Evolutionary conservation across 2,888 invertebrate genomes (phyloP).

Genomic region (Tethea ocularis): DNA sequence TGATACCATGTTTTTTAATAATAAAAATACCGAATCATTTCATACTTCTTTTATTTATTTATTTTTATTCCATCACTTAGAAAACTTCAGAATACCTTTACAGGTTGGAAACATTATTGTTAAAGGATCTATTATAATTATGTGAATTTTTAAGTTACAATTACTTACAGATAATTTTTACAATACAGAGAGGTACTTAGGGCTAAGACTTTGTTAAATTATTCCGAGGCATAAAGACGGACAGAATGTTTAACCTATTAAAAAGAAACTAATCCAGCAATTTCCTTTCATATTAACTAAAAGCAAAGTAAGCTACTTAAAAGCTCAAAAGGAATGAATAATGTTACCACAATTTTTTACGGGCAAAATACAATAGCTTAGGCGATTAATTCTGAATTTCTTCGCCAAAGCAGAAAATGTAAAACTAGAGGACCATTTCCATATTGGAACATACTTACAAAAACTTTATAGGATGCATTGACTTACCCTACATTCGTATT

Average conservation of each 20-base stretch:
- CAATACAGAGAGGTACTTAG: conserved; percentile 35
- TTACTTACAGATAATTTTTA: conserved; percentile 29
- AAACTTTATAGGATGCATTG: background rate
- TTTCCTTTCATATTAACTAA: background rate
- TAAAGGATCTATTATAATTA: conserved; percentile 24
- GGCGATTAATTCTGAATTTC: too few relatives aligned
- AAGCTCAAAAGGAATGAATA: conserved; percentile 1
- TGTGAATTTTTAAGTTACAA: conserved; percentile 29
- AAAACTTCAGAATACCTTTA: conserved; percentile 41
- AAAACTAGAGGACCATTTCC: background rate
- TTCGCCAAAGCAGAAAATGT: background rate
- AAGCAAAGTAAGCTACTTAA: background rate
- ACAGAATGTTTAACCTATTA: background rate
- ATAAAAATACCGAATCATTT: conserved; percentile 30
- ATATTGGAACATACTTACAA: background rate
- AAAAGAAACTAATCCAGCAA: background rate
- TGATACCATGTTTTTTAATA: background rate
- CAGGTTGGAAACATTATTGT: conserved; percentile 20
- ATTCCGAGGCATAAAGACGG: conserved; percentile 5
- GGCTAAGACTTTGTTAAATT: conserved; percentile 11
- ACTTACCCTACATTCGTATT: background rate
- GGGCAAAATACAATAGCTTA: too few relatives aligned
- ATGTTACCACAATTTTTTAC: background rate
- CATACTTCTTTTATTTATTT: conserved; percentile 46
- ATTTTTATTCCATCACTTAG: conserved; percentile 49